These are phyloP conservation scores for Thaumatotibia leucotreta DNA, from an alignment of 1,140 invertebrate species.

Conservation along the genomic window DNA sequence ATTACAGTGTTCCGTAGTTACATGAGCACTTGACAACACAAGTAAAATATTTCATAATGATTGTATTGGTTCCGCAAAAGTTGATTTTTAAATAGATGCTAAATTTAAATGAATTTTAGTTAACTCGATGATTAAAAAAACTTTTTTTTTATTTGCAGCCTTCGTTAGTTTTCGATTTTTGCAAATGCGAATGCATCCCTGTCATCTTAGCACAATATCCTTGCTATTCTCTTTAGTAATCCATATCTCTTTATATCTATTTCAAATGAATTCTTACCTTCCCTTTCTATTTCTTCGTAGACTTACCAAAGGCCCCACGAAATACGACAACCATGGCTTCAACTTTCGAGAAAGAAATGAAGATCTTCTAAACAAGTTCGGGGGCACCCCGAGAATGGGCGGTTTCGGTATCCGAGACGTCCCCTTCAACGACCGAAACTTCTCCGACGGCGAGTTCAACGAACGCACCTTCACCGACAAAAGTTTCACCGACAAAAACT, in stretches of 20 bases:
- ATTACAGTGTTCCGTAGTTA: too few relatives aligned
- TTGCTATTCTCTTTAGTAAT: not conserved
- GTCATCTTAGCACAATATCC: too few relatives aligned
- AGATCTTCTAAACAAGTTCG: conserved; percentile 58
- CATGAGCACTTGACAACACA: too few relatives aligned
- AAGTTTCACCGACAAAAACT: conserved; percentile 45
- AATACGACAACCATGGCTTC: conserved; percentile 61
- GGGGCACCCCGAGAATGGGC: conserved; percentile 62
- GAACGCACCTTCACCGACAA: conserved; percentile 52
- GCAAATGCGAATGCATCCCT: too few relatives aligned
- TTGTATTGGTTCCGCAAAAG: too few relatives aligned
- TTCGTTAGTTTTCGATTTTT: too few relatives aligned
- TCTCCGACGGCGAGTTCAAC: conserved; percentile 55
- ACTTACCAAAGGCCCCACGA: conserved; percentile 46
- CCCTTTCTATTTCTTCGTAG: conserved; percentile 31
- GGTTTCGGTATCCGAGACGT: conserved; percentile 64
- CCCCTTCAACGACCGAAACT: conserved; percentile 58
- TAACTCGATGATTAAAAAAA: too few relatives aligned
- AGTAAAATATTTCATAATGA: too few relatives aligned
- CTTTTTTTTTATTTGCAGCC: too few relatives aligned
- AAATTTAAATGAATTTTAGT: too few relatives aligned
- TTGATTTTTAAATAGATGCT: too few relatives aligned
- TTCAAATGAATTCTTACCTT: not conserved
- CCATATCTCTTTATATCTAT: not conserved
- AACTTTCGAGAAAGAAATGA: conserved; percentile 52